Evolutionary conservation across 2,888 invertebrate genomes (phyloP).

Genomic region (Chrysina gloriosa): DNA sequence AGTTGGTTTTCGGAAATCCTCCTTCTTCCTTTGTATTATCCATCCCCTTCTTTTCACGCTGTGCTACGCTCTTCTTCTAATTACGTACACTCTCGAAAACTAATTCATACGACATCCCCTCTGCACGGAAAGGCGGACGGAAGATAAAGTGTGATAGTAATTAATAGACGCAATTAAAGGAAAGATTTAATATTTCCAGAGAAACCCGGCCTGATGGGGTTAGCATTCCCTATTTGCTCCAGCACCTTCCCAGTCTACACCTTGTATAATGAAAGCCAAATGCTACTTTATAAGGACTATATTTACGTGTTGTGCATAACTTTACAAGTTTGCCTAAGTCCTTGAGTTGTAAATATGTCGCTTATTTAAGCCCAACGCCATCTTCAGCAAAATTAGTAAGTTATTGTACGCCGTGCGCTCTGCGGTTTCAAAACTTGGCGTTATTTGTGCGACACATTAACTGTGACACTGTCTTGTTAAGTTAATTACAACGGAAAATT

Average conservation of each 20-base stretch:
- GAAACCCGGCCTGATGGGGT: neutral
- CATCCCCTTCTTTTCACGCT: no score
- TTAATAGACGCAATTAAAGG: slow-evolving; percentile 64
- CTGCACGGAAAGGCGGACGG: slow-evolving; percentile 47
- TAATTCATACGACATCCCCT: slow-evolving; percentile 57
- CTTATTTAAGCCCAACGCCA: slow-evolving; percentile 62
- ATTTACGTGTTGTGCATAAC: slow-evolving; percentile 67
- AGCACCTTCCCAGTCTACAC: slow-evolving; percentile 36
- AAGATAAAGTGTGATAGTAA: slow-evolving; percentile 62
- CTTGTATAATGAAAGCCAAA: slow-evolving; percentile 46
- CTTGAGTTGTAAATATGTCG: slow-evolving; percentile 63
- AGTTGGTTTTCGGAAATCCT: slow-evolving; percentile 44
- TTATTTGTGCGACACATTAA: slow-evolving; percentile 24
- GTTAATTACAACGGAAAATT: slow-evolving; percentile 13
- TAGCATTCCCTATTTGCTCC: neutral
- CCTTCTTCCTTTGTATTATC: neutral
- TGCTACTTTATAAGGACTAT: slow-evolving; percentile 50
- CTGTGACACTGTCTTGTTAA: slow-evolving; percentile 15
- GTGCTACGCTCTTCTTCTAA: slow-evolving; percentile 62
- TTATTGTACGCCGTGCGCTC: slow-evolving; percentile 39
- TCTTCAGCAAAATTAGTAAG: slow-evolving; percentile 58
- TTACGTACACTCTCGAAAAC: slow-evolving; percentile 61
- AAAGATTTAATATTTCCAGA: slow-evolving; percentile 63
- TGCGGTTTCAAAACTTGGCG: slow-evolving; percentile 25
- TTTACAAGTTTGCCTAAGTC: slow-evolving; percentile 65